Percentiles rank a stretch among this genome's conserved stretches.
These are phyloP conservation scores for Zhengitettix transpicula DNA, from an alignment of 2,888 invertebrate species.

Conservation along the genomic window DNA sequence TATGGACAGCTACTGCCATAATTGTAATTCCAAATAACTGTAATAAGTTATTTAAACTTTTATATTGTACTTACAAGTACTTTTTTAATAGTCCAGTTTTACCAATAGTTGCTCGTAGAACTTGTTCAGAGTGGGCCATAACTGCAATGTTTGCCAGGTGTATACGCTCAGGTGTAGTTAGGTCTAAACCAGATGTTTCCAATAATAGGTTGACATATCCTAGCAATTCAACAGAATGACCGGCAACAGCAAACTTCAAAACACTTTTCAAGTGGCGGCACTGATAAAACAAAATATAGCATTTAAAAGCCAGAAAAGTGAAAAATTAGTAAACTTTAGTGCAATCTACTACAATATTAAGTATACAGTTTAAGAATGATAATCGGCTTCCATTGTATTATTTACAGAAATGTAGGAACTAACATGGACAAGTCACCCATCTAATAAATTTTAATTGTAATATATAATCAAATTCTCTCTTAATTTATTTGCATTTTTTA, in stretches of 20 bases:
- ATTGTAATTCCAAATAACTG: constrained; percentile 33
- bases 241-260: constrained; percentile 41
- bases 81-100: constrained; percentile 22
- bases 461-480: too few relatives aligned
- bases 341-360: too few relatives aligned
- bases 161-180: constrained; percentile 35
- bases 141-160: constrained; percentile 48
- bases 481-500: too few relatives aligned
- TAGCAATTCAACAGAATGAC: constrained; percentile 41
- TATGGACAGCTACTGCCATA: too few relatives aligned
- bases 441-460: too few relatives aligned
- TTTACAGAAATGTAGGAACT: too few relatives aligned
- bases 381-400: too few relatives aligned
- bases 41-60: constrained; percentile 13
- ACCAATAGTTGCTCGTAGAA: constrained; percentile 22
- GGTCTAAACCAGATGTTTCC: constrained; percentile 31
- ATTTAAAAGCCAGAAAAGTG: too few relatives aligned
- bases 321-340: too few relatives aligned
- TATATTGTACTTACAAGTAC: constrained; percentile 30
- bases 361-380: too few relatives aligned
- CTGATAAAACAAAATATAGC: constrained; percentile 17
- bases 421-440: too few relatives aligned
- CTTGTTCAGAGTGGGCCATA: constrained; percentile 43
- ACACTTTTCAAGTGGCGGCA: constrained; percentile 40
- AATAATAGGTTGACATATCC: constrained; percentile 35